Evolutionary conservation across 2,888 invertebrate species (phyloP), one percentile per base, ranked within the genome.

Genomic region (Omphaloscelis lunosa): DNA sequence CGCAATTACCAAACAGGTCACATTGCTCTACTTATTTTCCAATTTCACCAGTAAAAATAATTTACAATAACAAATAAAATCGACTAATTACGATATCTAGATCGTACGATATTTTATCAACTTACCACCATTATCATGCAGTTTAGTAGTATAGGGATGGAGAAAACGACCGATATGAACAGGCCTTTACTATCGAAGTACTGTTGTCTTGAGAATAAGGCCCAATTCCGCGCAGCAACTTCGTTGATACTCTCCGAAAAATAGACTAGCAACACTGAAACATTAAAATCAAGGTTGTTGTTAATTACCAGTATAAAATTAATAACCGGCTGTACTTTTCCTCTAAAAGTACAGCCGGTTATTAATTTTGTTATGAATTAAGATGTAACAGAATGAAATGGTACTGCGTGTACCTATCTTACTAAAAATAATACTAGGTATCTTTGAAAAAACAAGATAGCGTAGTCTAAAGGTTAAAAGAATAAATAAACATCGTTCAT

Each of bases 101-200:
- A 74, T 79, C 72, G 74, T 70, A 75, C 71, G 67, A 86, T 75
- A 58, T 61, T 71, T 66, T 86, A 86, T 87, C 72, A 91, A 98
- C 98, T 98, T 97, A 99, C 99, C 97, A 99, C 98, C 97, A 99
- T 98, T 85, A 99, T 97, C 98, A 99, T 98, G 93, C 99, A 99
- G 95, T 99, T 99, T 72, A 99, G 97, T 77, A 99, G 97, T 91
- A 99, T 98, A 39, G 99, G 99, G 92, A 98, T 98, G n/a, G 99
- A 99, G 95, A 99, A 99, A 39, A 99, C 98, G 20, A 99, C 97
- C 0, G 99, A 99, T 97, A 99, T 99, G 93, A 99, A 99, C 72
- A 99, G 97, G 34, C 99, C 99, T 95, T 98, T 98, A 90, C 98
- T 98, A 94, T 99, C 99, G 94, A 99, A 99, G 94, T 99, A 99